Evolutionary conservation across 1,140 invertebrate species (phyloP).

Genomic region (Drosophila ercepeae): DNA sequence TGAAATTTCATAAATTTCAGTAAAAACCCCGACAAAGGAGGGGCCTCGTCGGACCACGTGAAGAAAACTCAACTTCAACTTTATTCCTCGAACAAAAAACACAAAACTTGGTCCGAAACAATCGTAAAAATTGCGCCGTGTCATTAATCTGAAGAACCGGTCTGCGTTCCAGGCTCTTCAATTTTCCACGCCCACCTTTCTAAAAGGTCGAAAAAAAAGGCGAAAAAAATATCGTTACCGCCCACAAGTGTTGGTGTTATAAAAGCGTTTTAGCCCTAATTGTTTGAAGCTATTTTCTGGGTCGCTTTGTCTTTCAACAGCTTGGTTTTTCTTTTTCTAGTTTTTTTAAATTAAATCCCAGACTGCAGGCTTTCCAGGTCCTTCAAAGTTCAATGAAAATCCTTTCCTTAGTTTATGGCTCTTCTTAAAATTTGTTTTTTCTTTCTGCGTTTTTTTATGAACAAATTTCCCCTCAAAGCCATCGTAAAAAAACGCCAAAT

Average conservation of each 20-base stretch:
- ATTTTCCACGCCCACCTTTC: conserved; percentile 5
- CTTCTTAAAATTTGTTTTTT: neutral
- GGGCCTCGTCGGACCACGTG: conserved; percentile 16
- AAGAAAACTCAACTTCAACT: conserved; percentile 43
- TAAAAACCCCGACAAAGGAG: conserved; percentile 30
- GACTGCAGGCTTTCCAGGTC: no score
- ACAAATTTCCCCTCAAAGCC: neutral
- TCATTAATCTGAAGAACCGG: conserved; percentile 42
- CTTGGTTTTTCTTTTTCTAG: neutral
- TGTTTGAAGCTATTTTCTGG: conserved; percentile 21
- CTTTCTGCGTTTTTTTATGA: neutral
- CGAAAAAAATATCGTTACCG: neutral
- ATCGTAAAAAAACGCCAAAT: conserved; percentile 21
- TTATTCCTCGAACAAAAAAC: conserved; percentile 50
- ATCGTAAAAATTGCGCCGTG: conserved; percentile 47
- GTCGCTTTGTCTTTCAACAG: neutral
- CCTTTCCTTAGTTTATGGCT: neutral
- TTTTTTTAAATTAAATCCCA: no score
- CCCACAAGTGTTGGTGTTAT: conserved; percentile 13
- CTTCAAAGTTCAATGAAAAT: neutral
- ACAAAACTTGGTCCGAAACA: conserved; percentile 22
- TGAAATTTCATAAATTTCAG: conserved; percentile 76
- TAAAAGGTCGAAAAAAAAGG: neutral
- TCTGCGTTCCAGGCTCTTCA: neutral
- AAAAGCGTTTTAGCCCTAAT: conserved; percentile 42